Base-by-base conservation (phyloP, 2,888 invertebrate species). In the Drosophila nigritarsus region DNA sequence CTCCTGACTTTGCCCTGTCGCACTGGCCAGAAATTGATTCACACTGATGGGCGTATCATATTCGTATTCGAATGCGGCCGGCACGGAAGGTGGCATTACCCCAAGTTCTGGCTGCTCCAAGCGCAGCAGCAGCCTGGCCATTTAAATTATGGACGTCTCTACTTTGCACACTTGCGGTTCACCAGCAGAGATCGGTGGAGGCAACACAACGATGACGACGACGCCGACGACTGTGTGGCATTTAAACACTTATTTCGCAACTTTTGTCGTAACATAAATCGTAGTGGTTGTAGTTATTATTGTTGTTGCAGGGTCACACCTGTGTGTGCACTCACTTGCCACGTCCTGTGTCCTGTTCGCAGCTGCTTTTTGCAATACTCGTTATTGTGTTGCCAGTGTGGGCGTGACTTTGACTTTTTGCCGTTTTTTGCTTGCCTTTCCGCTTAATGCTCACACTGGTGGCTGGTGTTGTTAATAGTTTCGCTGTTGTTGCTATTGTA, bases 1-100 rank as follows among this genome's bases (percentile, higher is more conserved):
- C 48, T 75, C 68, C 36, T 42, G 59, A 45, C 58, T 38, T 54
- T 80, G 67, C 27, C 78, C 73, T 3, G 81, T 82, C 4, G 80
- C 89, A 36, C 90, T 90, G 15, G 86, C 86, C 69, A 91, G 77
- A 73, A 91, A 91, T 13, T 90, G 82, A 34, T 86, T 76, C 34
- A 80, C 64, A 38, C 78, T 87, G 30, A 91, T 91, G 29, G 90
- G 78, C 32, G 78, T 24, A 4, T 45, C 71, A 45, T 68, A 71
- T 15, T 87, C 87, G 61, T 73, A 85, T 36, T 89, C 87, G 61
- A 74, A 85, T 36, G 87, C 85, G 29, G 68, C 74, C 4, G 78
- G 60, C 8, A 63, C 67, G 15, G 83, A 60, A 5, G 83, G 83
- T 3, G 81, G 82, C 75, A 78, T 74, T 20, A 83, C 69, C 1